Evolutionary conservation across 2,113 vertebrate genomes (phyloP).

Genomic region (Lophura nycthemera): DNA sequence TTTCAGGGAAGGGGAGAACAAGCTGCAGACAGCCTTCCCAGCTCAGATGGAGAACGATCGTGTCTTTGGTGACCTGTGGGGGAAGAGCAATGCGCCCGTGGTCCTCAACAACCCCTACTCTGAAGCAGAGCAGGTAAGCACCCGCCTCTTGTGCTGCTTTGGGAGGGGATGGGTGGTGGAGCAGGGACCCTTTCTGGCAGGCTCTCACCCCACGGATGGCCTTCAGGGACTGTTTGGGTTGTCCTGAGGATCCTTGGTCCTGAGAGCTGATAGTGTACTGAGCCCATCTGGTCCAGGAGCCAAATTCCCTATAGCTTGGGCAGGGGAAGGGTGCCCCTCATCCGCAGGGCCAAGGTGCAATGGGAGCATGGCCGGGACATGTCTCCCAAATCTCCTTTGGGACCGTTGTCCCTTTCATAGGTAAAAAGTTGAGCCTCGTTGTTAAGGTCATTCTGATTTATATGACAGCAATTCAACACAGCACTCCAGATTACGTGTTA

Average conservation of each 20-base stretch:
- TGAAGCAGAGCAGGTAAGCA: conserved; percentile 85
- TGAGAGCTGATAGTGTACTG: background rate
- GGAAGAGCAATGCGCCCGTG: conserved; percentile 74
- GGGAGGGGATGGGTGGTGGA: background rate
- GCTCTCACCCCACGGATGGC: background rate
- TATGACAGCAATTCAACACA: conserved; percentile 19
- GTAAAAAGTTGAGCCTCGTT: background rate
- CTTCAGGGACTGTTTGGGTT: accelerated
- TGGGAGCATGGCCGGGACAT: background rate
- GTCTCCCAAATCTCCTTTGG: background rate
- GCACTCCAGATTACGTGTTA: conserved; percentile 15
- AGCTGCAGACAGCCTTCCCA: conserved; percentile 74
- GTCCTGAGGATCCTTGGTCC: background rate
- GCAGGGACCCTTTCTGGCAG: accelerated
- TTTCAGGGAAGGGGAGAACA: conserved; percentile 84
- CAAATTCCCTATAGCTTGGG: accelerated
- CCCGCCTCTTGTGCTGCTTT: accelerated
- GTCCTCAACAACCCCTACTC: conserved; percentile 84
- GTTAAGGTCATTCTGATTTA: background rate
- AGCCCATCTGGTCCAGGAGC: background rate
- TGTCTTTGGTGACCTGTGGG: conserved; percentile 79
- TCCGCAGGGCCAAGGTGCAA: background rate
- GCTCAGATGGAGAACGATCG: conserved; percentile 80
- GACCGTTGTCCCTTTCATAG: background rate
- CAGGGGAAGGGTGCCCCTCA: background rate